phyloP scores from a whole-genome alignment of 1,140 invertebrate genomes.

The Aphis gossypii region DNA sequence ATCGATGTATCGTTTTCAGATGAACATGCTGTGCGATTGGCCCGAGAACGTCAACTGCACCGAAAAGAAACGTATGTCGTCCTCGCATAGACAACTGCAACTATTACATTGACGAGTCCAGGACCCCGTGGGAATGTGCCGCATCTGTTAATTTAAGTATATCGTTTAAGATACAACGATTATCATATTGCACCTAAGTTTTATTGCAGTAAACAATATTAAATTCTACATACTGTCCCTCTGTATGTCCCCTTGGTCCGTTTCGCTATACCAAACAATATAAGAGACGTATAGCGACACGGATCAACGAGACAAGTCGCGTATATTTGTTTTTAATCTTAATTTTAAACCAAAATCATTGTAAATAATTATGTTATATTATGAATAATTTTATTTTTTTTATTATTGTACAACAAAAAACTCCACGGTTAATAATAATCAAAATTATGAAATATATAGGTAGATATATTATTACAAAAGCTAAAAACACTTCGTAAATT shows the following conservation, averaged over 20 bases:
- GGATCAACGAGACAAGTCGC: not conserved
- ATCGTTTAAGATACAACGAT: not conserved
- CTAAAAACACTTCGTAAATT: not conserved
- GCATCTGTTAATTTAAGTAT: not conserved
- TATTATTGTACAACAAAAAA: not conserved
- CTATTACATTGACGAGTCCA: not conserved
- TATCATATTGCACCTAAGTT: not conserved
- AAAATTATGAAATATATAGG: conserved; percentile 6
- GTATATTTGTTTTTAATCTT: not conserved
- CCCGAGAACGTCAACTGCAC: conserved; percentile 41
- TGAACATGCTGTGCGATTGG: conserved; percentile 46
- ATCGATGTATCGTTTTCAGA: not conserved
- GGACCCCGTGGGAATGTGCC: not conserved
- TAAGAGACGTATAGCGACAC: not conserved
- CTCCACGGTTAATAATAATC: not conserved
- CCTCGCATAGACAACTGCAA: not conserved
- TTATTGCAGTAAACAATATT: not conserved
- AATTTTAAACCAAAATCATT: conserved; percentile 5
- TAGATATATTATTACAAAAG: not conserved
- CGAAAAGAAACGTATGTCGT: not conserved
- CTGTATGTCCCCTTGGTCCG: not conserved
- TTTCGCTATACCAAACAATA: not conserved
- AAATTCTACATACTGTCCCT: not conserved
- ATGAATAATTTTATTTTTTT: not conserved
- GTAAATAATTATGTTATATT: conserved; percentile 7